phyloP scores from a whole-genome alignment of 2,888 invertebrate genomes.

The Megastigmus dorsalis region DNA sequence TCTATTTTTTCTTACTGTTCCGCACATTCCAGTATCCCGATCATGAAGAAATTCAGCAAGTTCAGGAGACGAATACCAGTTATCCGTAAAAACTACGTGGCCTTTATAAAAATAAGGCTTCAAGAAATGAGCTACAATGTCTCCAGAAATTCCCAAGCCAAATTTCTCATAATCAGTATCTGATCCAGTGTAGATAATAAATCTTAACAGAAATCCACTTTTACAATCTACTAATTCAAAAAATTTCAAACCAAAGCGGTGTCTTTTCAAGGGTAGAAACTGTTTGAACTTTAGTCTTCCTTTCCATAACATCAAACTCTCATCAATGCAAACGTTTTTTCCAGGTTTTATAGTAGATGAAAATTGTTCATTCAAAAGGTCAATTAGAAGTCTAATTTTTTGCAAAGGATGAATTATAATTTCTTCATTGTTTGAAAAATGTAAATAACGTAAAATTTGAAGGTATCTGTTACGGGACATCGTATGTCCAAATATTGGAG shows the following conservation, averaged over 20 bases:
- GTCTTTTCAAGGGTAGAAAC: neutral
- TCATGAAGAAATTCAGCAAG: too few species aligned
- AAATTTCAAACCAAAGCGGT: neutral
- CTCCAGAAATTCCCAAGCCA: neutral
- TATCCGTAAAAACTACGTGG: neutral
- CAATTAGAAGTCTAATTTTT: too few species aligned
- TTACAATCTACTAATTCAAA: neutral
- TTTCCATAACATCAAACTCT: neutral
- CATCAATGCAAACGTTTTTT: too few species aligned
- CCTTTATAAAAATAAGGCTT: neutral
- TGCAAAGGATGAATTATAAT: neutral
- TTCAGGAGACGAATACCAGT: too few species aligned
- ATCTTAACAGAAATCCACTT: neutral
- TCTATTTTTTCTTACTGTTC: too few species aligned
- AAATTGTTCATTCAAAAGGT: neutral
- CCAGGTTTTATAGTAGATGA: neutral
- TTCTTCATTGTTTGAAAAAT: neutral
- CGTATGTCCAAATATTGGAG: too few species aligned
- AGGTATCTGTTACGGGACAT: neutral
- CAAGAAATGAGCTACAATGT: neutral
- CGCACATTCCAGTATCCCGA: too few species aligned
- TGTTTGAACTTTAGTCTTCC: neutral
- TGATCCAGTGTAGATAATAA: too few species aligned
- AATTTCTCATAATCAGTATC: slow-evolving; percentile 1
- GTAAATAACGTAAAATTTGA: neutral